A percentile compares a stretch with the other conserved stretches of the same genome.
Evolutionary conservation across 2,113 vertebrate genomes (phyloP).

Genomic region (Harpagus bidentatus): DNA sequence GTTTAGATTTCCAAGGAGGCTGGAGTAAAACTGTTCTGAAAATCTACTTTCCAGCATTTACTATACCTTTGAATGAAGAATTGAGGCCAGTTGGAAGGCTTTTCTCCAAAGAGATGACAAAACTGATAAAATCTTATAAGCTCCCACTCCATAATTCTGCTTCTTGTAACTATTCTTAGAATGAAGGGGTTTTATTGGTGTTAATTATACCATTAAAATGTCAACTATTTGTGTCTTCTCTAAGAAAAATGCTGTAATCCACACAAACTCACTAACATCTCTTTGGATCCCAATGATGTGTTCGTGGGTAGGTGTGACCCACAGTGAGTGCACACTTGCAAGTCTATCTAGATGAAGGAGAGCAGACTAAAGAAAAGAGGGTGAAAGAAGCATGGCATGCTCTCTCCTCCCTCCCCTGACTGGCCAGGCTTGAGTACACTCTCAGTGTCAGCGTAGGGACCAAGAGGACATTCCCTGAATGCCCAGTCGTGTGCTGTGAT

Average conservation of each 20-base stretch:
- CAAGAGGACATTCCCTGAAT: not conserved
- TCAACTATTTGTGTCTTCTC: not conserved
- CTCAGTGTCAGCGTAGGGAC: not conserved
- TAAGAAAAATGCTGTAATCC: not conserved
- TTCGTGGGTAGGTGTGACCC: not conserved
- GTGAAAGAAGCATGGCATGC: not conserved
- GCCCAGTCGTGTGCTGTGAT: fast-evolving
- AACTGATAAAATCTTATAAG: not conserved
- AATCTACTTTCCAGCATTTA: not conserved
- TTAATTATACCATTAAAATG: not conserved
- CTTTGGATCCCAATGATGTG: not conserved
- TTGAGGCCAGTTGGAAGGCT: conserved; percentile 22
- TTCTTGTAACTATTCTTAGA: conserved; percentile 16
- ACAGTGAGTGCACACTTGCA: not conserved
- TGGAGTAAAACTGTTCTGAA: not conserved
- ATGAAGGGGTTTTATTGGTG: not conserved
- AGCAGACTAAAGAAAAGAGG: not conserved
- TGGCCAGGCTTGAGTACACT: not conserved
- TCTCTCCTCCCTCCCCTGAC: not conserved
- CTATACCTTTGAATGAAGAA: not conserved
- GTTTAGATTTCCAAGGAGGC: not conserved
- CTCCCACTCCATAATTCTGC: not conserved
- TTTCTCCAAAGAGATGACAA: not conserved
- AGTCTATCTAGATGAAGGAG: not conserved
- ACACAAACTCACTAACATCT: not conserved